Percentiles rank a stretch among this genome's conserved stretches.
Conservation (phyloP, 1,140 invertebrate species). For the Drosophila cardini region DNA sequence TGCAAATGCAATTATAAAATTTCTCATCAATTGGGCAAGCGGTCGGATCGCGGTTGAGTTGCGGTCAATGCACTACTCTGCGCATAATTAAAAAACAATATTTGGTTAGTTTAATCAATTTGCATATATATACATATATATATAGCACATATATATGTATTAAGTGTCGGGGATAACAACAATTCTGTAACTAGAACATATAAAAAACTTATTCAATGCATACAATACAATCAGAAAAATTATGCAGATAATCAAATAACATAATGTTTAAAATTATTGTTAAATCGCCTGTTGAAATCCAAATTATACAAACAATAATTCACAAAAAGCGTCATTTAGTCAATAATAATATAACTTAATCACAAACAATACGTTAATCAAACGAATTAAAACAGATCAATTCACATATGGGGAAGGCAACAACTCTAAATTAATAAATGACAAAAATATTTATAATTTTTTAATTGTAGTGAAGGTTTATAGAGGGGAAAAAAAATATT, state of each 20-base stretch:
- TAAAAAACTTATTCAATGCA: conserved; percentile 7
- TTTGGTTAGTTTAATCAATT: conserved; percentile 83
- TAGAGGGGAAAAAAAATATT: no score
- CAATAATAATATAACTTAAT: conserved; percentile 40
- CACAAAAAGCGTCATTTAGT: not conserved
- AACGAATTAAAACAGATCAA: conserved; percentile 7
- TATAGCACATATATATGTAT: conserved; percentile 57
- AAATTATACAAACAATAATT: conserved; percentile 11
- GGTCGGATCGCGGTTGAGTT: conserved; percentile 58
- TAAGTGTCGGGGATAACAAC: conserved; percentile 28
- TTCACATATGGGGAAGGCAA: no score
- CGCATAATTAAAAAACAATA: conserved; percentile 83
- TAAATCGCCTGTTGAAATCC: conserved; percentile 13
- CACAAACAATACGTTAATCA: conserved; percentile 40
- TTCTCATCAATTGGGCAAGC: conserved; percentile 71
- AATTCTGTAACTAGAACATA: conserved; percentile 13
- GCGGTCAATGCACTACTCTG: conserved; percentile 65
- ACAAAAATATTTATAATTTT: no score
- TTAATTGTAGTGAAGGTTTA: no score
- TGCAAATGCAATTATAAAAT: conserved; percentile 81
- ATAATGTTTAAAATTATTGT: conserved; percentile 20
- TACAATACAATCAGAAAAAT: not conserved
- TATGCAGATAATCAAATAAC: conserved; percentile 21
- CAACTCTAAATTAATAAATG: no score
- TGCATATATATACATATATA: no score